Conservation (phyloP, 2,113 vertebrate genomes). For the Stomatorhinus ivindoensis region DNA sequence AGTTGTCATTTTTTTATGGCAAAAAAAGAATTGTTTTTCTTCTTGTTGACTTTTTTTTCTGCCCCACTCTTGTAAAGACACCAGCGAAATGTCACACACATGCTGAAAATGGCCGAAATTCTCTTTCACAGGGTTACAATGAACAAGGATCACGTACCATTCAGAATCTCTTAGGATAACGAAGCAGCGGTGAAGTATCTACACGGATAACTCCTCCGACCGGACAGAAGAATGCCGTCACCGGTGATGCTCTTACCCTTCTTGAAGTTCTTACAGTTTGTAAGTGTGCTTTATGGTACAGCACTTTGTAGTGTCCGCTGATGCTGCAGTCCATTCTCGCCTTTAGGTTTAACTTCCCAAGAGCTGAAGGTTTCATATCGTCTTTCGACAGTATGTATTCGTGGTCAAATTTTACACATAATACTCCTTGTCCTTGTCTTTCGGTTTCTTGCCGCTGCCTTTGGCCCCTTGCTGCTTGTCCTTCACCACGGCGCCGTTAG, state of each 20-base stretch:
- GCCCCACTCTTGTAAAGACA: slow-evolving; percentile 61
- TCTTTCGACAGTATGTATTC: slow-evolving; percentile 32
- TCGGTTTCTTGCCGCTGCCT: slow-evolving; percentile 91
- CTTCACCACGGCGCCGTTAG: slow-evolving; percentile 89
- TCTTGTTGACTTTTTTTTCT: slow-evolving; percentile 53
- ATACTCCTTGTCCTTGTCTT: slow-evolving; percentile 98
- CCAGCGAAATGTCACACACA: slow-evolving; percentile 69
- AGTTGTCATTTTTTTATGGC: slow-evolving; percentile 33
- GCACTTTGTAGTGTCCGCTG: slow-evolving; percentile 64
- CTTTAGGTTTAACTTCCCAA: slow-evolving; percentile 71
- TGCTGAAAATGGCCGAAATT: slow-evolving; percentile 63
- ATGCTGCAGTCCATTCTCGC: slow-evolving; percentile 56
- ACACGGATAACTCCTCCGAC: slow-evolving; percentile 69
- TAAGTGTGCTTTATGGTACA: slow-evolving; percentile 79
- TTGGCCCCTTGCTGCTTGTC: slow-evolving; percentile 86
- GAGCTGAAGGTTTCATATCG: slow-evolving; percentile 46
- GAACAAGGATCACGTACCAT: slow-evolving; percentile 54
- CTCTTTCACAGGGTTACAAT: slow-evolving; percentile 67
- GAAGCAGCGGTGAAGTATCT: slow-evolving; percentile 75
- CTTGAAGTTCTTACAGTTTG: slow-evolving; percentile 51
- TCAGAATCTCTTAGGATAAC: slow-evolving; percentile 77
- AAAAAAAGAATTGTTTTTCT: slow-evolving; percentile 44
- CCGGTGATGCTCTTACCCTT: slow-evolving; percentile 48
- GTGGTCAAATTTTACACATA: slow-evolving; percentile 76
- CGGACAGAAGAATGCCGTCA: slow-evolving; percentile 55